Conservation (phyloP, 1,140 invertebrate species). For the Charaxes varanes region DNA sequence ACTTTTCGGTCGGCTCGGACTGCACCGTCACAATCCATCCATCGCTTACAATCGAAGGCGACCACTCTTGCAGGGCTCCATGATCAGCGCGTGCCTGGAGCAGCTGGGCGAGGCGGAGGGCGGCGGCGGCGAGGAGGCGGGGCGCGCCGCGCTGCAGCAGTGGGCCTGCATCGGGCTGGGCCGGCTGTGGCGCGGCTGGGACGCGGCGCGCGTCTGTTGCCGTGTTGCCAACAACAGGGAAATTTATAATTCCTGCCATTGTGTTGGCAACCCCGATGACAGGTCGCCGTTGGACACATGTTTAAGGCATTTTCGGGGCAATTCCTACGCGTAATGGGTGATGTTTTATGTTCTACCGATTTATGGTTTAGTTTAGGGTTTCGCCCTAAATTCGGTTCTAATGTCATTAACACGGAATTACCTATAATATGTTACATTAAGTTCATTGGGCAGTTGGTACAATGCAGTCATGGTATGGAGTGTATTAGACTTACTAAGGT, state of each 20-base stretch:
- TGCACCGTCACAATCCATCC: too few species aligned
- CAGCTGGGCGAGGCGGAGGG: conserved; percentile 78
- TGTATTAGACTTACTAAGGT: too few species aligned
- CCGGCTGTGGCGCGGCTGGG: conserved; percentile 95
- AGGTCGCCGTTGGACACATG: conserved; percentile 66
- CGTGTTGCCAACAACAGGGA: conserved; percentile 55
- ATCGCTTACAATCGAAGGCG: too few species aligned
- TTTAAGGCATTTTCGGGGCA: conserved; percentile 67
- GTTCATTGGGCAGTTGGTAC: too few species aligned
- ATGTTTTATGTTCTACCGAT: conserved; percentile 59
- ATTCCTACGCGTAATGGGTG: conserved; percentile 61
- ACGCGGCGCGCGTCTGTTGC: conserved; percentile 82
- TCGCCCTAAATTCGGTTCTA: conserved; percentile 35
- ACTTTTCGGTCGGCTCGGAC: too few species aligned
- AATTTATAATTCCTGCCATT: conserved; percentile 62
- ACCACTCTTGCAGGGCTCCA: conserved; percentile 78
- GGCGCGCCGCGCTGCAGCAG: conserved; percentile 81
- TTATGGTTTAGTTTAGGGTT: conserved; percentile 49
- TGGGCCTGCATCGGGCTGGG: conserved; percentile 96
- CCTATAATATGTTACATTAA: conserved; percentile 4
- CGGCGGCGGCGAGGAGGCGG: conserved; percentile 58
- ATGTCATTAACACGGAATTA: conserved; percentile 29
- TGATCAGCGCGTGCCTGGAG: conserved; percentile 93
- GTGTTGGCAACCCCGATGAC: conserved; percentile 64
- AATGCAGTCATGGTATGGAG: too few species aligned